Evolutionary conservation across 2,888 invertebrate species (phyloP), one percentile per base, ranked within the genome.

Genomic region (Heteromurus nitidus): DNA sequence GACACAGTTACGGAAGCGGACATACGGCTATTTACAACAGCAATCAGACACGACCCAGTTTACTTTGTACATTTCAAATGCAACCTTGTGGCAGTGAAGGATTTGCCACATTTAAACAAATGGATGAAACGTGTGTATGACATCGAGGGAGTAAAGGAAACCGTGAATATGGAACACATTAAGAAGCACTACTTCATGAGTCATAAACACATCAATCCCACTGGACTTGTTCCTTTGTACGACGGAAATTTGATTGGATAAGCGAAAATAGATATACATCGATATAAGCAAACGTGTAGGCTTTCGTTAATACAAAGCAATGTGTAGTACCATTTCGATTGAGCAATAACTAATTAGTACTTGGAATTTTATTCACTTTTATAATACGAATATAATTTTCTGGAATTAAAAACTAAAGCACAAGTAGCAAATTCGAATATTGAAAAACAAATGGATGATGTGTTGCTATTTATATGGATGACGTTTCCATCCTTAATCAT

Each of bases 111-210:
- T 28, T 65, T 85, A 31, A 82, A 68, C 0, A 53, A 22, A 11
- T 86, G 86, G 86, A 77, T 85, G 83, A 84, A 82, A 18, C 20
- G 11, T 16, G 72, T 86, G 16, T 84, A 79, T 24, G 68, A 80
- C 36, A 53, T 79, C 26, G 31, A 42, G 13, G 75, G 73, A 11
- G 44, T 86, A n/a, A 55, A 68, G 42, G 82, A 84, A 5, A 85
- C 86, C 0, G 80, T 86, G 9, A 83, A 85, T 36, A 86, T 86
- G 84, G 83, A 85, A 13, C 86, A 86, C 36, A 86, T 86, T 62
- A 86, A 86, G 47, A 84, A 83, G 26, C 84, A 83, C 68, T 86
- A 86, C 69, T 86, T 83, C 74, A 74, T 83, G 77, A 83, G 85
- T 2, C 84, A 83, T 13, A 44, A 24, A 36, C 22, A 84, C n/a